Evolutionary conservation across 2,113 vertebrate genomes (phyloP).

Genomic region (Sylvia atricapilla): DNA sequence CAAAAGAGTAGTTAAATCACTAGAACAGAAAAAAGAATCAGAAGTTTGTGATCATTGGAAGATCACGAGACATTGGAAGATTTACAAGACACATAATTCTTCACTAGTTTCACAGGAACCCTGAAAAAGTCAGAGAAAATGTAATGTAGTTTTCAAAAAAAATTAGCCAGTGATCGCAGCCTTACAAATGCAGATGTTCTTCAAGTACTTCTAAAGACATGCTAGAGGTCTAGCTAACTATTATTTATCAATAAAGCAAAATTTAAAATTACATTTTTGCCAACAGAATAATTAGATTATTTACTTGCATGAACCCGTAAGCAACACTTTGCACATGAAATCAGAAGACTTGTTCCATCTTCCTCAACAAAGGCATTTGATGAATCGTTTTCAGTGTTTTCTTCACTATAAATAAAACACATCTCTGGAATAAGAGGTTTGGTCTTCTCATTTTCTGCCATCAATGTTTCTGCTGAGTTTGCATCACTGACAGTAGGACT

Average conservation of each 20-base stretch:
- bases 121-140: not conserved
- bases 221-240: not conserved
- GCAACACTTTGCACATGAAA: slow-evolving; percentile 86
- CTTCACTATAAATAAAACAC: slow-evolving; percentile 93
- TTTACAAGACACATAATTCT: not conserved
- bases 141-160: not conserved
- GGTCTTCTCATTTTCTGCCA: slow-evolving; percentile 60
- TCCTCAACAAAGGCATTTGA: slow-evolving; percentile 88
- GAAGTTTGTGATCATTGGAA: not conserved
- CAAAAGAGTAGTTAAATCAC: not conserved
- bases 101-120: not conserved
- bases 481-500: slow-evolving; percentile 31
- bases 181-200: not conserved
- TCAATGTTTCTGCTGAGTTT: slow-evolving; percentile 34
- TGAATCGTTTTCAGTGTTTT: slow-evolving; percentile 81
- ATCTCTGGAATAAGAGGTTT: slow-evolving; percentile 94
- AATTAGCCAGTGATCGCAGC: not conserved
- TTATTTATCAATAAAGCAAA: not conserved
- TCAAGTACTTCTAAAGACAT: not conserved
- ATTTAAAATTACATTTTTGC: not conserved
- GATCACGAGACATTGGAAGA: not conserved
- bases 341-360: slow-evolving; percentile 90
- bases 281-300: slow-evolving; percentile 52
- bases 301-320: slow-evolving; percentile 95
- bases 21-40: not conserved